Conservation (phyloP, 1,140 invertebrate genomes). For the Ganaspis sp. region DNA sequence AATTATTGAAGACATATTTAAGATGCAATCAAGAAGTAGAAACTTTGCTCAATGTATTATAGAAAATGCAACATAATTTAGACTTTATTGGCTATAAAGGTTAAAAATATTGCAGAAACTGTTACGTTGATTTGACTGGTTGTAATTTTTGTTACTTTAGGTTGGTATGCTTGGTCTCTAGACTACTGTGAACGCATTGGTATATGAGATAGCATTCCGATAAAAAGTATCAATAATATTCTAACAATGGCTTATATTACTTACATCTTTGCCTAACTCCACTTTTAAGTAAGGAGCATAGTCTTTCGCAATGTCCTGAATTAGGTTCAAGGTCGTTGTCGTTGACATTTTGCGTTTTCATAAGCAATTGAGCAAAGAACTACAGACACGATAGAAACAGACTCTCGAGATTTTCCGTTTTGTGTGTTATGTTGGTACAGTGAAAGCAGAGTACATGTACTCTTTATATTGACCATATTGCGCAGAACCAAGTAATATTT, state of each 20-base stretch:
- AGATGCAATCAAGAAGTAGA: not conserved
- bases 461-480: no score
- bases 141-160: not conserved
- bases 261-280: conserved; percentile 50
- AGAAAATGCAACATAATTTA: conserved; percentile 3
- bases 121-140: not conserved
- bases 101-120: not conserved
- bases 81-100: not conserved
- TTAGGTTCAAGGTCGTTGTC: conserved; percentile 36
- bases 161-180: not conserved
- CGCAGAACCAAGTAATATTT: no score
- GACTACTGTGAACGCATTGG: not conserved
- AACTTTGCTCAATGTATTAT: not conserved
- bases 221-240: not conserved
- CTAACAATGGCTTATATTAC: not conserved
- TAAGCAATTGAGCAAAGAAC: not conserved
- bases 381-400: not conserved
- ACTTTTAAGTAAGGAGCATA: conserved; percentile 51
- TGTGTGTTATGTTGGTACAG: no score
- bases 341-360: not conserved
- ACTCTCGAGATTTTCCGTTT: not conserved
- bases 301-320: conserved; percentile 54
- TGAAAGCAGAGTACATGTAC: no score
- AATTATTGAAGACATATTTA: not conserved
- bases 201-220: not conserved